Evolutionary conservation across 2,113 vertebrate species (phyloP), one percentile per base, ranked within the genome.

Genomic region (Xiphophorus maculatus): DNA sequence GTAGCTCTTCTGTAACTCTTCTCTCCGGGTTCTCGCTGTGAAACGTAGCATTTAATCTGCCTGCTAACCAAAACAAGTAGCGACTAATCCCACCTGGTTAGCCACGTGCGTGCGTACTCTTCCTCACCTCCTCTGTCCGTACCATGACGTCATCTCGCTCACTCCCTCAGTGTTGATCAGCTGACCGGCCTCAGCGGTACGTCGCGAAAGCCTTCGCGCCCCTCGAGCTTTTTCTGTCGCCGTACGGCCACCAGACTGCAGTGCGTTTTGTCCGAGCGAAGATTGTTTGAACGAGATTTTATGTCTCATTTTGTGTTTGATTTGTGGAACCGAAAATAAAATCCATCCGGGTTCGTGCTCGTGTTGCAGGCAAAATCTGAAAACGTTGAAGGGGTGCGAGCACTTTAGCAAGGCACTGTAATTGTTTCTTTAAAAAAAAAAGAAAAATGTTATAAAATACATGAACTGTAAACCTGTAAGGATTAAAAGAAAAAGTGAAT

Each of bases 1-100:
- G 32, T 60, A 79, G 81, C 84, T 86, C 81, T 77, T 87, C 80
- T 84, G 40, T 76, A 37, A 33, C 73, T 83, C 71, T 72, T 67
- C 63, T 76, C 67, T 83, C 63, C 37, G 40, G 11, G 68, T 80
- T 63, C 64, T 75, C 28, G 82, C 84, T 90, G 87, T 88, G 81
- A 88, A 80, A 83, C 72, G 88, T 89, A 93, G 89, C 89, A 90
- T 90, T 84, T 74, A 88, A 67, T 79, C 78, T 86, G 48, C 73
- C 79, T 82, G 74, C 80, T 69, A 83, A 76, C 33, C 68, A 68
- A 73, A 77, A 81, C 22, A 63, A 73, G 90, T 87, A 90, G 88
- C 87, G 84, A 32, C 80, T 72, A 44, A 77, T 70, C 77, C 79
- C 75, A 69, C 76, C 76, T 71, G 11, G 69, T 82, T 28, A 28